Percentiles rank a stretch among this genome's conserved stretches.
Conservation (phyloP, 2,113 vertebrate genomes). For the Eolophus roseicapilla region DNA sequence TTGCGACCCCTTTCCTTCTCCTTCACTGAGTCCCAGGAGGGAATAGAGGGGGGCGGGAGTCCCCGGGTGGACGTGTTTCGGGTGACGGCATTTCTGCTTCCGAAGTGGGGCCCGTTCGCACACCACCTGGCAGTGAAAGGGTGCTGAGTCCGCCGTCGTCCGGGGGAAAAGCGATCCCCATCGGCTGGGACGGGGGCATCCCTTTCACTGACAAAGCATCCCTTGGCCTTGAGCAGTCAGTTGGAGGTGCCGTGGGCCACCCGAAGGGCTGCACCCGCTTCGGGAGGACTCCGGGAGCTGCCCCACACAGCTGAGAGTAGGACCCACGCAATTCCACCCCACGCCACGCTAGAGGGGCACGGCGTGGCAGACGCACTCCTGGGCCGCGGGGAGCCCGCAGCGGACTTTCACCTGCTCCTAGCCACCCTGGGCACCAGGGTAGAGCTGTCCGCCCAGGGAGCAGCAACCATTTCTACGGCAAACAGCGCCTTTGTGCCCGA, state of each 20-base stretch:
- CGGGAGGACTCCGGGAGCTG: background rate
- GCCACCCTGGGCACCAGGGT: background rate
- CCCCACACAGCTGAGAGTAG: background rate
- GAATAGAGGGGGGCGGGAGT: rapidly evolving
- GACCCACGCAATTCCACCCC: background rate
- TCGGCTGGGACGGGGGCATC: background rate
- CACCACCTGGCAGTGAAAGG: background rate
- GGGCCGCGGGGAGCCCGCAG: background rate
- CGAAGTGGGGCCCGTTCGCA: background rate
- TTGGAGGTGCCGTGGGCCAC: background rate
- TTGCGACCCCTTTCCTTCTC: background rate
- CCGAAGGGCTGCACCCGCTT: background rate
- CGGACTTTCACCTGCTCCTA: background rate
- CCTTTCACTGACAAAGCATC: background rate
- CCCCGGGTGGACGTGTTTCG: background rate
- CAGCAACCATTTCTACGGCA: background rate
- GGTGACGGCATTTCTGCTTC: background rate
- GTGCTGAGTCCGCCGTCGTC: background rate
- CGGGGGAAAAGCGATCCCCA: background rate
- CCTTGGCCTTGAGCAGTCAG: background rate
- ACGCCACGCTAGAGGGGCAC: background rate
- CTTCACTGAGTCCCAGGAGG: background rate
- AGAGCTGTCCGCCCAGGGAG: background rate
- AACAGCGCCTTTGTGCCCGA: background rate
- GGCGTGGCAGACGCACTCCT: background rate